Evolutionary conservation across 2,113 vertebrate genomes (phyloP).

Genomic region (Vulpes vulpes): DNA sequence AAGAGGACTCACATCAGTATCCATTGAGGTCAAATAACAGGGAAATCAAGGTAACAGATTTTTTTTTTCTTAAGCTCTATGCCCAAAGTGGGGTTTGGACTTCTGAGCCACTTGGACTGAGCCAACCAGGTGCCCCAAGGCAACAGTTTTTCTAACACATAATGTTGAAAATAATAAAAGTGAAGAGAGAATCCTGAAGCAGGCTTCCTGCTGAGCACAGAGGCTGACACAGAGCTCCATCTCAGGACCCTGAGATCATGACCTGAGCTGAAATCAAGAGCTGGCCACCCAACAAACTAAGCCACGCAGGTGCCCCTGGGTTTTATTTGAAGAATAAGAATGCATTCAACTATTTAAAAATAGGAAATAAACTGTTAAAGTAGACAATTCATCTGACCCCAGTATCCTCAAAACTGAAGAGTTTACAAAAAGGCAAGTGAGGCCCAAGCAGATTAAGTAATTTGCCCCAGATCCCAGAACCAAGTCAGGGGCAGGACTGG

Average conservation of each 20-base stretch:
- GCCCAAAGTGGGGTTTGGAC: not conserved
- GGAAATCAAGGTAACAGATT: not conserved
- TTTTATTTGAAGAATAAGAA: constrained; percentile 54
- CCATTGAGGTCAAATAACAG: not conserved
- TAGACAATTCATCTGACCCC: not conserved
- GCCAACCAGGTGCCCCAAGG: not conserved
- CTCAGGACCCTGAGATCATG: not conserved
- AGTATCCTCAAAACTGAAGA: not conserved
- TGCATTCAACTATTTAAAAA: constrained; percentile 18
- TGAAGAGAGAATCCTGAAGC: not conserved
- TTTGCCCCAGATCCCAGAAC: not conserved
- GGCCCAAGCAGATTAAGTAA: not conserved
- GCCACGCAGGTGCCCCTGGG: not conserved
- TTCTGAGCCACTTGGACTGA: not conserved
- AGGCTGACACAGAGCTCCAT: not conserved
- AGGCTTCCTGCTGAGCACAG: not conserved
- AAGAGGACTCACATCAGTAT: not conserved
- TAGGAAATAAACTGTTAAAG: not conserved
- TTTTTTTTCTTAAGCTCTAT: not conserved
- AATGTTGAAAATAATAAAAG: not conserved
- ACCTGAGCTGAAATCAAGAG: not conserved
- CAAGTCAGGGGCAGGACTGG: not conserved
- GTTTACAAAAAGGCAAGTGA: constrained; percentile 17
- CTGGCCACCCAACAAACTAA: not conserved
- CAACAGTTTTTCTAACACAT: not conserved